Conservation (phyloP, 2,888 invertebrate genomes). For the Philopedon plagiatum region DNA sequence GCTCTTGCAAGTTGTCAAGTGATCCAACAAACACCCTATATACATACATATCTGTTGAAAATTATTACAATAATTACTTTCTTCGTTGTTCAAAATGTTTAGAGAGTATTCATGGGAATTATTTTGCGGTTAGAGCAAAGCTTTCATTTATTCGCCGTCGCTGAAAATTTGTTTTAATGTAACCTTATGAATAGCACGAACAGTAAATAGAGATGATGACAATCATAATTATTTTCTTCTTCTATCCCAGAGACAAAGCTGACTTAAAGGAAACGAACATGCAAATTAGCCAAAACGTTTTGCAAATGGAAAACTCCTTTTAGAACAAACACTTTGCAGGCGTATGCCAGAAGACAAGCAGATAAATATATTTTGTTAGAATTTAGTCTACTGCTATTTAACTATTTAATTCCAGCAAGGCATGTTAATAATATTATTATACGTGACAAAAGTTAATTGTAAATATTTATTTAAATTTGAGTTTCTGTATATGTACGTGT, state of each 20-base stretch:
- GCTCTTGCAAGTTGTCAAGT: too few relatives aligned
- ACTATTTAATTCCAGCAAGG: neutral
- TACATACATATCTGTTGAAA: too few relatives aligned
- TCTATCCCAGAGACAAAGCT: neutral
- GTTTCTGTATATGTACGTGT: too few relatives aligned
- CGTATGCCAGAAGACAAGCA: neutral
- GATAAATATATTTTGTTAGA: constrained; percentile 1
- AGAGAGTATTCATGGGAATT: too few relatives aligned
- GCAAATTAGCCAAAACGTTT: neutral
- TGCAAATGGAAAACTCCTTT: neutral
- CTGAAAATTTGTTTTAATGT: neutral
- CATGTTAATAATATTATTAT: too few relatives aligned
- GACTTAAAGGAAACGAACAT: neutral
- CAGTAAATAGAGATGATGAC: neutral
- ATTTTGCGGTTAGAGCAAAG: too few relatives aligned
- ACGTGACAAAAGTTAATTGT: too few relatives aligned
- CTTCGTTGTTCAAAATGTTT: too few relatives aligned
- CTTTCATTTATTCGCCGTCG: neutral
- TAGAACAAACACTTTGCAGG: neutral
- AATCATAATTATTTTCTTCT: neutral
- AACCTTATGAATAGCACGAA: neutral
- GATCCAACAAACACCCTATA: too few relatives aligned
- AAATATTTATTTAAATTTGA: too few relatives aligned
- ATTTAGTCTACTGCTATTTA: neutral
- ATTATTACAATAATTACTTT: too few relatives aligned